Base-by-base conservation (phyloP, 2,797 vertebrate species). In the Fratercula arctica region DNA sequence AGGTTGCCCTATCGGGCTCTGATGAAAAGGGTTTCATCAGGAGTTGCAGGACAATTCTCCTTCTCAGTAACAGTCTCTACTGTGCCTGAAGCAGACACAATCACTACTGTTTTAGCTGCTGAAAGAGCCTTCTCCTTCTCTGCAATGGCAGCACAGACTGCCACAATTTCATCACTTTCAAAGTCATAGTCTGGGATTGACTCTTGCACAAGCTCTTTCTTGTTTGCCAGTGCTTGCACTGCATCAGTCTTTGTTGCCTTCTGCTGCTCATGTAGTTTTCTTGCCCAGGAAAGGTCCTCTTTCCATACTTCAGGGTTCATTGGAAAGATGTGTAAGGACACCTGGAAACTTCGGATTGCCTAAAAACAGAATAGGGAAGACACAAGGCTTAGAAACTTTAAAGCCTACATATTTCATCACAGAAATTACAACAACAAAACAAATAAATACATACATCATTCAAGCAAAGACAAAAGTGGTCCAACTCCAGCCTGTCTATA, bases 111-210 rank as follows among this genome's bases (percentile, higher is more conserved):
- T 97, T 97, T 98, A 96, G 98, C 96, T 87, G 97, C 95, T 85
- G 98, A 97, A 10, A 98, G 96, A 21, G 86, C 97, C 33, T 98
- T 98, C 96, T 99, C 99, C 51, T 98, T 98, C 93, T 99, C 98
- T 4, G 99, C 99, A 3, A 99, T 98, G 6, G 99, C 99, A n/a
- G 98, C 98, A 92, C 99, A 99, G 26, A 99, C 99, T 8, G 98
- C 99, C 80, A 99, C 98, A 88, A 99, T 99, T 97, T 99, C 99
- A 16, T 99, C 99, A 1, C 99, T 99, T 97, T 99, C 99, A 89
- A 99, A 99, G 95, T 99, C 99, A 87, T 99, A 99, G 97, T 99
- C 99, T n/a, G 98, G 98, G 84, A 99, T 97, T 1, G 99, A 97
- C 97, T 98, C 98, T 0, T 98, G 98, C 23, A 97, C 98, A 11